A percentile compares a stretch with the other conserved stretches of the same genome.
Evolutionary conservation across 2,113 vertebrate genomes (phyloP).

Genomic region (Cranoglanis bouderius): DNA sequence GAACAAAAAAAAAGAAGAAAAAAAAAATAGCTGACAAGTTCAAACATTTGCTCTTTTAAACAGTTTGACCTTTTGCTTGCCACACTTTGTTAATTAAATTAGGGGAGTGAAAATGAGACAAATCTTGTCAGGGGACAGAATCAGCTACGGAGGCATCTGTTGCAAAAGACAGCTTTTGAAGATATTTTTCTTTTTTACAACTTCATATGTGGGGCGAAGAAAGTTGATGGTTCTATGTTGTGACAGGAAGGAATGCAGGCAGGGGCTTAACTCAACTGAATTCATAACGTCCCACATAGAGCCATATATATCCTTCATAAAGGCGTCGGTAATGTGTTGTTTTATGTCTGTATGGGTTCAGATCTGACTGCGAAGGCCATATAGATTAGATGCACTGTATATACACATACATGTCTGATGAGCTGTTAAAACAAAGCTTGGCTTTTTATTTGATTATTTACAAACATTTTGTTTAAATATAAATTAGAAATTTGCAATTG

Average conservation of each 20-base stretch:
- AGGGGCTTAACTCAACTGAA: background rate
- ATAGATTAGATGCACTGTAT: background rate
- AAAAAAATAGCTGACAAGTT: conserved; percentile 25
- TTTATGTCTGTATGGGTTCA: background rate
- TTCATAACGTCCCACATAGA: conserved; percentile 3
- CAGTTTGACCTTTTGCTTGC: conserved; percentile 37
- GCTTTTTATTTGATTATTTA: background rate
- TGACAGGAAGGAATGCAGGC: conserved; percentile 45
- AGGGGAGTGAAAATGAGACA: conserved; percentile 17
- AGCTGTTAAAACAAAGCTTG: background rate
- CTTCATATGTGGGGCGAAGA: background rate
- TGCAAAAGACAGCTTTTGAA: conserved; percentile 27
- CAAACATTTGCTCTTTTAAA: conserved; percentile 45
- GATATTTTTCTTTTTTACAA: background rate
- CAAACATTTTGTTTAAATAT: background rate
- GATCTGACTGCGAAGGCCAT: background rate
- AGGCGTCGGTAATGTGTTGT: background rate
- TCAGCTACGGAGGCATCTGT: conserved; percentile 25
- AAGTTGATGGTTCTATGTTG: conserved; percentile 42
- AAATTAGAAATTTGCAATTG: background rate
- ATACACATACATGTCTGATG: background rate
- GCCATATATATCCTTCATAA: background rate
- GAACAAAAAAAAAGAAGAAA: background rate
- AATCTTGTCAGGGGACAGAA: conserved; percentile 3
- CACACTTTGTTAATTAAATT: conserved; percentile 40